Base-by-base conservation (phyloP, 92 coral and sea anemone genomes). In the Scolanthus callimorphus region DNA sequence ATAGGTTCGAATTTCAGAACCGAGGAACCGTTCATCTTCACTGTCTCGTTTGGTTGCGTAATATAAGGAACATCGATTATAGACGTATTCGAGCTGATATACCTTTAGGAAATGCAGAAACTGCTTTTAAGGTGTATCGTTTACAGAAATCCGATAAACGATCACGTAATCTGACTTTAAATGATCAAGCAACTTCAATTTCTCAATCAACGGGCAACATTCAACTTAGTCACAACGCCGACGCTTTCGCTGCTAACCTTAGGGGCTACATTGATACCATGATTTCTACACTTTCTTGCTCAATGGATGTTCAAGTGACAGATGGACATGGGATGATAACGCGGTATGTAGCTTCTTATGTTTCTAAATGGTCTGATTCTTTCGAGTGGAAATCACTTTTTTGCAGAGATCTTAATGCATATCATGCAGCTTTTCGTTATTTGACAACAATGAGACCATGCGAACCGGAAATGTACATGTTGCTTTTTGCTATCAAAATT, bases 251-350 rank as follows among this genome's bases (percentile, higher is more conserved):
- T 6, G 43, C 15, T 34, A 6, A 34, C 15, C 43, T 34, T 6
- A 34, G 43, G 15, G 43, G 43, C 56, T 22, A 67, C 83, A 1
- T n/a, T 73, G 17, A 11, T 79, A 0, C 79, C 70, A 0, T 20
- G 77, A 0, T 23, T 85, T 2, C 29, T 21, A 0, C n/a, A n/a
- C n/a, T n/a, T n/a, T n/a, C n/a, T n/a, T 85, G 91, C 22, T 24
- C 72, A 0, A 73, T 67, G 69, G 91, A 85, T 19, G 55, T 85
- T 0, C 78, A 85, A 21, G 2, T 27, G 12, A 47, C 83, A 0
- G 79, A 79, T 37, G 74, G 73, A 25, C 55, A 44, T n/a, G 60
- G 41, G 0, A 74, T 79, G 83, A 3, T 69, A 0, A 37, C 80
- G 19, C 57, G 55, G 1, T 79, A 79, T 22, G 86, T 74, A 0